Conservation (phyloP, 2,888 invertebrate genomes). For the Choristoneura rosaceana region DNA sequence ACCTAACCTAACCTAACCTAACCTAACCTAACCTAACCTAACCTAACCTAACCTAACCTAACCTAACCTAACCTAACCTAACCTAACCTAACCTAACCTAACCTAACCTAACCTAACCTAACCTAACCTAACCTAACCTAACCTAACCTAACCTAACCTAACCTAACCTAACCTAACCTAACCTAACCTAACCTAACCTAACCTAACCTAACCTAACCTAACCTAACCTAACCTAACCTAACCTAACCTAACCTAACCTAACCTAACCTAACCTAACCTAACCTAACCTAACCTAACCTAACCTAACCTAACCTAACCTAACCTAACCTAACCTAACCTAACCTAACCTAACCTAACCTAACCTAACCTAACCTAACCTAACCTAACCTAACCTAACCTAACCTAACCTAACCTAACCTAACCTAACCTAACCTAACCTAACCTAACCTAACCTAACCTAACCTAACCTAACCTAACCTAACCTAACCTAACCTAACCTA, state of each 20-base stretch:
- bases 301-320: constrained; percentile 44
- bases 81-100: constrained; percentile 42
- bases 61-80: constrained; percentile 43
- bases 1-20: constrained; percentile 42
- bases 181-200: too few species aligned
- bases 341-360: constrained; percentile 44
- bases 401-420: constrained; percentile 41
- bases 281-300: constrained; percentile 41
- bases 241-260: too few species aligned
- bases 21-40: constrained; percentile 22
- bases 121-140: too few species aligned
- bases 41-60: constrained; percentile 42
- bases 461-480: constrained; percentile 44
- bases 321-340: constrained; percentile 45
- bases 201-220: constrained; percentile 41
- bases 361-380: constrained; percentile 36
- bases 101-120: constrained; percentile 28
- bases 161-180: constrained; percentile 41
- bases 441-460: constrained; percentile 44
- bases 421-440: too few species aligned
- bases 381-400: constrained; percentile 43
- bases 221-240: constrained; percentile 42
- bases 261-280: constrained; percentile 42
- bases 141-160: constrained; percentile 42
- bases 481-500: constrained; percentile 41